phyloP scores from a whole-genome alignment of 1,140 invertebrate species.

The Dendroctonus ponderosae region DNA sequence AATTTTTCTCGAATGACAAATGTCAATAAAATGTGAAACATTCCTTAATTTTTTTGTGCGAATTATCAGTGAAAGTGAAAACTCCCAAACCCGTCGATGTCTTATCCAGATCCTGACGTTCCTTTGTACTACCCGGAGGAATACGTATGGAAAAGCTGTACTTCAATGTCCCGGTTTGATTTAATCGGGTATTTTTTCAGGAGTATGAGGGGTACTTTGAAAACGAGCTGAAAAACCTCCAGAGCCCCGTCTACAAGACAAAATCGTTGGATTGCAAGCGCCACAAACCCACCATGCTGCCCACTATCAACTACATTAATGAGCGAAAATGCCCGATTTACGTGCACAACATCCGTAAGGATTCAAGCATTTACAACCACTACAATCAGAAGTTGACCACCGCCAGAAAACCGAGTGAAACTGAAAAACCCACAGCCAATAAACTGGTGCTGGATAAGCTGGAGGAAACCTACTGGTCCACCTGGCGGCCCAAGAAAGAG shows the following conservation, averaged over 20 bases:
- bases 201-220: slow-evolving; percentile 18
- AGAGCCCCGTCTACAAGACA: neutral
- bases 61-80: too few relatives aligned
- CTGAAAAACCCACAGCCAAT: neutral
- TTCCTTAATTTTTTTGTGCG: too few relatives aligned
- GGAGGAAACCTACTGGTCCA: slow-evolving; percentile 48
- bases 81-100: neutral
- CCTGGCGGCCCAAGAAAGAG: slow-evolving; percentile 46
- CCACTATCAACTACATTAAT: slow-evolving; percentile 19
- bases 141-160: slow-evolving; percentile 1
- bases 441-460: slow-evolving; percentile 39
- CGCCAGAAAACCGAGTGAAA: neutral
- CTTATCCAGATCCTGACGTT: neutral
- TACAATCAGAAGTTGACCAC: slow-evolving; percentile 20
- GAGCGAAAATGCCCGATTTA: slow-evolving; percentile 37
- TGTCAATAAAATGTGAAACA: too few relatives aligned
- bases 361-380: slow-evolving; percentile 22
- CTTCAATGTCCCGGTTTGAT: neutral
- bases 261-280: neutral
- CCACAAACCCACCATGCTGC: neutral
- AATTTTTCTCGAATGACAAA: neutral
- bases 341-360: slow-evolving; percentile 31
- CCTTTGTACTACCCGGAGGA: slow-evolving; percentile 8
- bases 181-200: slow-evolving; percentile 7
- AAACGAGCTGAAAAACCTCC: slow-evolving; percentile 7